Percentiles rank a stretch among this genome's conserved stretches.
Evolutionary conservation across 2,113 vertebrate genomes (phyloP).

Genomic region (Saimiri boliviensis): DNA sequence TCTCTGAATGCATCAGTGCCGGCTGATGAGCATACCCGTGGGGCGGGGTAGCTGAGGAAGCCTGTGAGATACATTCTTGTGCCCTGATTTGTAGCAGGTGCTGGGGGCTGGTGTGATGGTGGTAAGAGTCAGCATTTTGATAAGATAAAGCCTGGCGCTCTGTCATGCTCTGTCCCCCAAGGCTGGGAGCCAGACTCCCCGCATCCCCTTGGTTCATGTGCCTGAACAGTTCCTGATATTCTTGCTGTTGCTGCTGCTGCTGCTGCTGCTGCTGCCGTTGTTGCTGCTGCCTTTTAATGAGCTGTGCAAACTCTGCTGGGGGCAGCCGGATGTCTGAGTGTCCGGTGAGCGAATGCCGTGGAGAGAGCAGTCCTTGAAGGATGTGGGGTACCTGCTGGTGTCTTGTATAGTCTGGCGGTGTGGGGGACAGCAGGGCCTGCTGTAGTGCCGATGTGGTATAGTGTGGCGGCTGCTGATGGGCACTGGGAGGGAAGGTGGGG

Average conservation of each 20-base stretch:
- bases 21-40: slow-evolving; percentile 82
- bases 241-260: slow-evolving; percentile 87
- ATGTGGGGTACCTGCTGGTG: slow-evolving; percentile 96
- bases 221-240: slow-evolving; percentile 93
- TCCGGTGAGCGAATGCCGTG: slow-evolving; percentile 96
- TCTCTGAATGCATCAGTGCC: slow-evolving; percentile 92
- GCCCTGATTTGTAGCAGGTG: slow-evolving; percentile 95
- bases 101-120: slow-evolving; percentile 90
- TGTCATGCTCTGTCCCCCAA: slow-evolving; percentile 75
- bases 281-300: slow-evolving; percentile 92
- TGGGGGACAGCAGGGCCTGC: slow-evolving; percentile 97
- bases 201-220: slow-evolving; percentile 92
- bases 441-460: slow-evolving; percentile 93
- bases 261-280: slow-evolving; percentile 85
- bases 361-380: slow-evolving; percentile 97
- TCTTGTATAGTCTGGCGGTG: slow-evolving; percentile 92
- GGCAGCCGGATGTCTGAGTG: slow-evolving; percentile 94
- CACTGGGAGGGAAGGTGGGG: slow-evolving; percentile 84
- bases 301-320: slow-evolving; percentile 92
- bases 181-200: slow-evolving; percentile 76
- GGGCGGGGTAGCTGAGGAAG: slow-evolving; percentile 24
- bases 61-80: slow-evolving; percentile 86
- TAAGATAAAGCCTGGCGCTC: slow-evolving; percentile 86
- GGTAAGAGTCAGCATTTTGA: slow-evolving; percentile 83
- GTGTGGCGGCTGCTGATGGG: slow-evolving; percentile 85